Base-by-base conservation (phyloP, 2,888 invertebrate genomes). In the Drosophila longiperda region DNA sequence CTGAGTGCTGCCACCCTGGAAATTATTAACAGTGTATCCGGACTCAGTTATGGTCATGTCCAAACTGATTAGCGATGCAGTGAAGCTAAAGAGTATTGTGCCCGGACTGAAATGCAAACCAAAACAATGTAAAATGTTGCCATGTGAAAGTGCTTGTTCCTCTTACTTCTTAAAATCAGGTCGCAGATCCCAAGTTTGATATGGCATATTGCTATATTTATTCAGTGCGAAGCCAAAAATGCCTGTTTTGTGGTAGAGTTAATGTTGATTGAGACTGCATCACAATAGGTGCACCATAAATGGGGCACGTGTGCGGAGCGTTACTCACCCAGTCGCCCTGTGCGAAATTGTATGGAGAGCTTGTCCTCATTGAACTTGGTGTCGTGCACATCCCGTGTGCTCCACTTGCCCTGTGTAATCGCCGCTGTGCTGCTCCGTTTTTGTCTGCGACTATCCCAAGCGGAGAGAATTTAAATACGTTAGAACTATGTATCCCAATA, bases 321-420 rank as follows among this genome's bases (percentile, higher is more conserved):
- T 45, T 4, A 36, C 79, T 63, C 71, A 91, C 95, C 95, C 77
- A 96, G 94, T 62, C 95, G 94, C 0, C 96, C 96, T 0, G 96
- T 96, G 60, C 97, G 94, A 87, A 97, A 97, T 75, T 96, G 96
- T 50, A 97, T 93, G 0, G 95, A 95, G 7, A 96, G 95, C 88
- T 97, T 97, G 86, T 97, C 97, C 91, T 98, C 98, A 90, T 97
- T 97, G 88, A 96, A 97, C 91, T 97, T 97, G 68, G 95, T 94
- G 78, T 97, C 97, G 84, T 97, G 96, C 9, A 97, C 94, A 83
- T 96, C 95, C 80, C 95, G 95, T 26, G 94, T 95, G 1, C 96
- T 96, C 97, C 97, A 97, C 50, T 94, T 94, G 5, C 93, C 94
- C 29, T 90, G 85, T 0, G 90, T 87, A 42, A 91, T 82, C 48